phyloP scores from a whole-genome alignment of 2,113 vertebrate genomes.

The Bothrops jararaca region DNA sequence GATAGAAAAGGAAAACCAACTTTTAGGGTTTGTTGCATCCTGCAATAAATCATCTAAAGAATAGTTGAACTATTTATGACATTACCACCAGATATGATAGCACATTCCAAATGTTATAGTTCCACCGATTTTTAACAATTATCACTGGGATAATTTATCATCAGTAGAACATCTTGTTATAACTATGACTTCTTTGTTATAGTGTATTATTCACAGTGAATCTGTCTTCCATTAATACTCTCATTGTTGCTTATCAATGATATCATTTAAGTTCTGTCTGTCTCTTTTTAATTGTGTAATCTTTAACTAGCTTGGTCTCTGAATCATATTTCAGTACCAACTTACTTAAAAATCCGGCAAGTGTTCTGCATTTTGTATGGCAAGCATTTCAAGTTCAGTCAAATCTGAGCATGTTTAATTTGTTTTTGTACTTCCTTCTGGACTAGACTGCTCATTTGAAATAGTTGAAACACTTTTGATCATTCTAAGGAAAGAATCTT shows the following conservation, averaged over 20 bases:
- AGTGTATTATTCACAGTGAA: not conserved
- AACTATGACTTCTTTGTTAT: not conserved
- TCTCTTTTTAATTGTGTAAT: not conserved
- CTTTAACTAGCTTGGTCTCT: not conserved
- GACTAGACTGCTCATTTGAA: not conserved
- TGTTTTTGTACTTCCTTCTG: not conserved
- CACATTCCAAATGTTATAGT: not conserved
- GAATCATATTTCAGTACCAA: not conserved
- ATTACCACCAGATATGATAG: not conserved
- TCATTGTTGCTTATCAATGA: not conserved
- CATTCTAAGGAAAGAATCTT: not conserved
- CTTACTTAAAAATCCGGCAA: not conserved
- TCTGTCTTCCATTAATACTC: not conserved
- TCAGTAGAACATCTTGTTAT: not conserved
- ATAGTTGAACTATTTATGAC: not conserved
- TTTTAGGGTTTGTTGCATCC: not conserved
- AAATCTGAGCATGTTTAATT: not conserved
- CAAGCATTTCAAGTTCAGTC: not conserved
- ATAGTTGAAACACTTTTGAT: not conserved
- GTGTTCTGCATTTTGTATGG: not conserved
- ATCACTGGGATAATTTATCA: not conserved
- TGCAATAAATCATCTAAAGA: not conserved
- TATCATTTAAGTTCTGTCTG: not conserved
- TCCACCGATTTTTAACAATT: not conserved
- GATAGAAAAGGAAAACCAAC: not conserved